Percentiles rank a stretch among this genome's conserved stretches.
phyloP scores from a whole-genome alignment of 2,797 vertebrate genomes.

The Cebuella pygmaea region DNA sequence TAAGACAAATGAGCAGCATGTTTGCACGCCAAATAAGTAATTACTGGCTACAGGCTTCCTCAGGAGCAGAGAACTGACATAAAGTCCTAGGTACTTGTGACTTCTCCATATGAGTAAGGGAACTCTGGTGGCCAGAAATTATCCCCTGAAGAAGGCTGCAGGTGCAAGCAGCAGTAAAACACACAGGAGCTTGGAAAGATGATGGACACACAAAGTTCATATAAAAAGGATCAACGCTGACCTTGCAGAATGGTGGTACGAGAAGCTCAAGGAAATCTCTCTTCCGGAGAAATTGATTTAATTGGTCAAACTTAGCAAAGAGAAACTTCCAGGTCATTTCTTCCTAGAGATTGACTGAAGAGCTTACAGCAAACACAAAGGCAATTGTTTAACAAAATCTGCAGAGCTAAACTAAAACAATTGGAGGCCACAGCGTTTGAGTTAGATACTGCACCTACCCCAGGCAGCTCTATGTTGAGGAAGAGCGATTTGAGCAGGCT shows the following conservation, averaged over 20 bases:
- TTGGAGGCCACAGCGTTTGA: fast-evolving
- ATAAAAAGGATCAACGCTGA: too few species aligned
- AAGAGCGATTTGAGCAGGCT: neutral
- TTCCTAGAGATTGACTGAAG: neutral
- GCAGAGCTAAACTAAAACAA: neutral
- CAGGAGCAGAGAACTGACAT: too few species aligned
- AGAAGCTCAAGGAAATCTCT: neutral
- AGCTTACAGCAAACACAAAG: too few species aligned
- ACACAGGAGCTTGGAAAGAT: fast-evolving
- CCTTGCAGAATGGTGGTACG: fast-evolving
- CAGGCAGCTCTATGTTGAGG: fast-evolving
- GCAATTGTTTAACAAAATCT: neutral
- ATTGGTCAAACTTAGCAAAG: neutral
- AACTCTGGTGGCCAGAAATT: neutral
- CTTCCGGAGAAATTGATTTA: fast-evolving
- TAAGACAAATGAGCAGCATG: neutral
- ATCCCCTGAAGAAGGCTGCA: neutral
- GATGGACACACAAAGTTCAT: too few species aligned
- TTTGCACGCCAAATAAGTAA: neutral
- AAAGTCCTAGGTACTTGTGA: neutral
- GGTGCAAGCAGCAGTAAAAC: neutral
- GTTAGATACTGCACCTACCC: fast-evolving
- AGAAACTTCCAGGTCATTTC: neutral
- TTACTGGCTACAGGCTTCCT: neutral
- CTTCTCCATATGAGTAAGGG: neutral